These are phyloP conservation scores for Barnardius zonarius DNA, from an alignment of 2,113 vertebrate genomes.

Conservation along the genomic window DNA sequence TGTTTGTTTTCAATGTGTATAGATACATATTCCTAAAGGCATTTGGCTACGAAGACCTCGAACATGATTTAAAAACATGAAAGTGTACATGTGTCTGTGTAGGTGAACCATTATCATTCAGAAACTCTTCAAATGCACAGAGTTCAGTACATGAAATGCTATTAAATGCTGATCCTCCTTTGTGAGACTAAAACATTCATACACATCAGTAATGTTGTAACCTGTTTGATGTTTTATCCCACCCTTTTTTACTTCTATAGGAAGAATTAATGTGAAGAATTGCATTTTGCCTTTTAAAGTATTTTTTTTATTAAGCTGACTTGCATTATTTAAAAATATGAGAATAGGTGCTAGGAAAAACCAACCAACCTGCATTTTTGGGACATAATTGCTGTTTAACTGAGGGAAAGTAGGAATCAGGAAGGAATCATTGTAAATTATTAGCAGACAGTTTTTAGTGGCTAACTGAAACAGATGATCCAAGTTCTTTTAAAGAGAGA, in stretches of 20 bases:
- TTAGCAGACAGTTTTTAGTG: background rate
- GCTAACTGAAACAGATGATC: background rate
- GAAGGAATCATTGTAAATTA: background rate
- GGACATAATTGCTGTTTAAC: background rate
- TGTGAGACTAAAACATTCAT: background rate
- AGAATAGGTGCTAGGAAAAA: background rate
- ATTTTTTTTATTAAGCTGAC: background rate
- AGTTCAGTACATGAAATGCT: background rate
- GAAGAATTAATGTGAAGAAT: background rate
- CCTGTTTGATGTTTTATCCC: background rate
- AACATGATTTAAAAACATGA: background rate
- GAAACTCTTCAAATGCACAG: background rate
- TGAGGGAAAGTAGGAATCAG: background rate
- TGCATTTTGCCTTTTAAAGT: background rate
- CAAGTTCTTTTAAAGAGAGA: background rate
- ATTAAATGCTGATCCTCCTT: background rate
- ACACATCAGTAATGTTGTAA: background rate
- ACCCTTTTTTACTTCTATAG: background rate
- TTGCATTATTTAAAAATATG: background rate
- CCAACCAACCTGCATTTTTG: background rate
- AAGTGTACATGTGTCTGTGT: background rate
- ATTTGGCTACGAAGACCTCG: constrained; percentile 31
- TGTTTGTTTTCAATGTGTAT: constrained; percentile 60
- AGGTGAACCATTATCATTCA: background rate
- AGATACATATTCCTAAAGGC: constrained; percentile 30